A percentile compares a stretch with the other conserved stretches of the same genome.
These are phyloP conservation scores for Rutpela maculata DNA, from an alignment of 2,888 invertebrate genomes.

Conservation along the genomic window DNA sequence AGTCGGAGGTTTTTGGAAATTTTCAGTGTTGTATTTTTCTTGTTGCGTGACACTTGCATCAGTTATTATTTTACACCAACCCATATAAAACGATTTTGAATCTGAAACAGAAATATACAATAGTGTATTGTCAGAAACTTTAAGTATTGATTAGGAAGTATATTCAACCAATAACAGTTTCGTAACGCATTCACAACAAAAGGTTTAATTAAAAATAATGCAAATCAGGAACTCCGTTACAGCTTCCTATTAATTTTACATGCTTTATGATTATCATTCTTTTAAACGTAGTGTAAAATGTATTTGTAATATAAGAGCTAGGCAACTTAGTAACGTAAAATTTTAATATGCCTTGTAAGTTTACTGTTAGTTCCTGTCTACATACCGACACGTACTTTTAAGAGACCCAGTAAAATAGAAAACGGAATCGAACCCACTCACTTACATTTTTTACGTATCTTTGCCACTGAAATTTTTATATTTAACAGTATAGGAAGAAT, in stretches of 20 bases:
- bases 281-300: too few relatives aligned
- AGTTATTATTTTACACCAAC: too few relatives aligned
- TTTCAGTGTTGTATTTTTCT: too few relatives aligned
- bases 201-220: neutral
- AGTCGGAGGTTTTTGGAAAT: too few relatives aligned
- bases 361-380: slow-evolving; percentile 37
- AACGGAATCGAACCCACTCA: slow-evolving; percentile 28
- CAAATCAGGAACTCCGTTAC: neutral
- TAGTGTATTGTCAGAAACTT: neutral
- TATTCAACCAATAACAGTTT: slow-evolving; percentile 1
- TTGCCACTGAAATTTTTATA: neutral
- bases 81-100: too few relatives aligned
- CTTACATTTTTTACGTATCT: neutral
- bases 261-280: neutral
- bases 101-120: too few relatives aligned
- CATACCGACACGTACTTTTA: slow-evolving; percentile 33
- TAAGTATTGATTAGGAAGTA: neutral
- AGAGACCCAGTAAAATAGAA: slow-evolving; percentile 38
- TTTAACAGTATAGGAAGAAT: neutral
- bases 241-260: neutral
- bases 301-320: neutral
- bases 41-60: too few relatives aligned
- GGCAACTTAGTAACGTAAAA: neutral
- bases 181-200: neutral
- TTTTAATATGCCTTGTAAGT: slow-evolving; percentile 19